phyloP scores from a whole-genome alignment of 92 coral and sea anemone genomes.

The Pocillopora grandis region DNA sequence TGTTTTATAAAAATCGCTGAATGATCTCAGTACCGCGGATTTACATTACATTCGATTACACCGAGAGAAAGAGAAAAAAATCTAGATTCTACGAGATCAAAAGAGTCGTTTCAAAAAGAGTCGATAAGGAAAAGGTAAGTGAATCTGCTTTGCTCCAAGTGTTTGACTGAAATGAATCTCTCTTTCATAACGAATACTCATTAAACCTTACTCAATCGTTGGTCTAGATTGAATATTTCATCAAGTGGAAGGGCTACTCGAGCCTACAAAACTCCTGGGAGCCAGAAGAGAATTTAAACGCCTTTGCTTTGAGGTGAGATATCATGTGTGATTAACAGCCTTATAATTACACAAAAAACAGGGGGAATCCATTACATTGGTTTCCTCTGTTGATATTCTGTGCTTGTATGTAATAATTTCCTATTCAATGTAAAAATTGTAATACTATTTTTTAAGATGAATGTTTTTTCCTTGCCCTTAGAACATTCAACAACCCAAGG shows the following conservation, averaged over 20 bases:
- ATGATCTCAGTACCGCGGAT: too few relatives aligned
- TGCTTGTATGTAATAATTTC: neutral
- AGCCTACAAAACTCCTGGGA: conserved; percentile 11
- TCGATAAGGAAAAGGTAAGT: conserved; percentile 2
- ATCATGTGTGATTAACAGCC: neutral
- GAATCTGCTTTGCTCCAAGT: neutral
- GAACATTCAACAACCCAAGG: conserved; percentile 16
- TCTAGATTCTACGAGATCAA: too few relatives aligned
- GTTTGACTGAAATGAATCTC: too few relatives aligned
- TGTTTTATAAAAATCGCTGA: too few relatives aligned
- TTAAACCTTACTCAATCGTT: neutral
- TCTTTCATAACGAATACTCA: neutral
- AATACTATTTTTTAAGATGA: neutral
- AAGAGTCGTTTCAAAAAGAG: too few relatives aligned
- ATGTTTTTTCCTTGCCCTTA: neutral
- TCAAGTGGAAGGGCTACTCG: conserved; percentile 26
- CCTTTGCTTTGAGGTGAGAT: conserved; percentile 8
- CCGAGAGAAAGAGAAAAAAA: too few relatives aligned
- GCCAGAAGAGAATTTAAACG: conserved; percentile 1
- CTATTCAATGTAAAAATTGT: neutral
- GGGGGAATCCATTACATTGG: neutral
- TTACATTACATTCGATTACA: too few relatives aligned
- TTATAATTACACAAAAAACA: neutral
- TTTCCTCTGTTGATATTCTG: neutral
- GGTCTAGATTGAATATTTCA: neutral